Evolutionary conservation across 2,113 vertebrate species (phyloP).

Genomic region (Psammodynastes pulverulentus): DNA sequence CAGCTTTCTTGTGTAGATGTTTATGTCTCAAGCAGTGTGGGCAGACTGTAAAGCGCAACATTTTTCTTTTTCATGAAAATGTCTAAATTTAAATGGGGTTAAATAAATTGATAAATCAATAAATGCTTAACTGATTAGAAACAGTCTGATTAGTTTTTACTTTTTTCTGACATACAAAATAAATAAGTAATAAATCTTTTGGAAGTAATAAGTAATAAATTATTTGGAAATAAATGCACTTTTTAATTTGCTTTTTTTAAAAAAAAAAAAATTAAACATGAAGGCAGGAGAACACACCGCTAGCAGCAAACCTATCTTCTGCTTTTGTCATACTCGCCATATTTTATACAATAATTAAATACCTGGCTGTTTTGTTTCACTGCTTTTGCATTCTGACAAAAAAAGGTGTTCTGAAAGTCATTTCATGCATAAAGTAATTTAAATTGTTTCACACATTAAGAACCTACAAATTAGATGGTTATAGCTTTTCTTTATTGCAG

Average conservation of each 20-base stretch:
- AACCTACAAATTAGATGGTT: neutral
- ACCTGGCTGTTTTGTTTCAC: neutral
- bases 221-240: neutral
- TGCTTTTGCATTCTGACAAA: neutral
- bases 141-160: neutral
- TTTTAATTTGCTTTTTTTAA: neutral
- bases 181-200: neutral
- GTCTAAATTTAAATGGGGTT: neutral
- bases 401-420: neutral
- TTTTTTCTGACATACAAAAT: neutral
- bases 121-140: neutral
- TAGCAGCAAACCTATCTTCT: neutral
- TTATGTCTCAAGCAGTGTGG: neutral
- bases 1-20: neutral
- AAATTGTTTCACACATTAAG: neutral
- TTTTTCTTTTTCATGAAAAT: neutral
- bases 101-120: neutral
- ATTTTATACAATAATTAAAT: neutral
- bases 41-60: neutral
- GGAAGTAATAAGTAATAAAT: neutral
- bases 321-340: neutral
- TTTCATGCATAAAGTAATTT: neutral
- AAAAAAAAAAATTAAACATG: neutral
- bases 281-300: neutral
- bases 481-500: slow-evolving; percentile 60